A percentile compares a stretch with the other conserved stretches of the same genome.
phyloP scores from a whole-genome alignment of 2,113 vertebrate species.

The Calyptommatus sinebrachiatus region DNA sequence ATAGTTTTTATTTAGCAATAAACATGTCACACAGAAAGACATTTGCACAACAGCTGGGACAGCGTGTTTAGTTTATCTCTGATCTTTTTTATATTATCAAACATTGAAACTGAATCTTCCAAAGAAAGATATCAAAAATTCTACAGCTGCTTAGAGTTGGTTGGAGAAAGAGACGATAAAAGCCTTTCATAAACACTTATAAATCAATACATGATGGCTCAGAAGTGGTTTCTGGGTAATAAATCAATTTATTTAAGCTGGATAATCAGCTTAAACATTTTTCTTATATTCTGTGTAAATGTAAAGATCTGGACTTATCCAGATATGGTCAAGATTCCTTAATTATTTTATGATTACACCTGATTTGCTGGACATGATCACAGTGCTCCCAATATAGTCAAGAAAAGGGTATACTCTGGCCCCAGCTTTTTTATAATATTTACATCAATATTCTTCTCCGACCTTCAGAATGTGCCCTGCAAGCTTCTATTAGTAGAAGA shows the following conservation, averaged over 20 bases:
- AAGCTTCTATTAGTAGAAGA: too few relatives aligned
- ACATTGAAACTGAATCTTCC: constrained; percentile 11
- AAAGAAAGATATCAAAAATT: not conserved
- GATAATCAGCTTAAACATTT: rapidly evolving
- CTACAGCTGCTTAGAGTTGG: not conserved
- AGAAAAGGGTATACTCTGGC: too few relatives aligned
- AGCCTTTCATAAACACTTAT: not conserved
- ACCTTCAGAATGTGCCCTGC: too few relatives aligned
- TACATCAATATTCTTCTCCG: too few relatives aligned
- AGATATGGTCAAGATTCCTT: too few relatives aligned
- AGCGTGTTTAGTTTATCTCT: not conserved
- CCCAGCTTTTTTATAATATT: too few relatives aligned
- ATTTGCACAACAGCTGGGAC: constrained; percentile 46
- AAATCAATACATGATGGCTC: not conserved
- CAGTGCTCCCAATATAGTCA: too few relatives aligned
- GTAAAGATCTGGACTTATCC: not conserved
- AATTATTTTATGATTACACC: too few relatives aligned
- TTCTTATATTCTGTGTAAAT: constrained; percentile 1
- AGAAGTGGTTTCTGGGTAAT: not conserved
- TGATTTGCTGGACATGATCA: too few relatives aligned
- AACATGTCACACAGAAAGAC: constrained; percentile 52
- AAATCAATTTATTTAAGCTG: not conserved
- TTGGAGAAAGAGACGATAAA: not conserved
- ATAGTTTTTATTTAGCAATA: constrained; percentile 60
- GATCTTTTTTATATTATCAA: not conserved